phyloP scores from a whole-genome alignment of 2,888 invertebrate species.

The Branchellion lobata region DNA sequence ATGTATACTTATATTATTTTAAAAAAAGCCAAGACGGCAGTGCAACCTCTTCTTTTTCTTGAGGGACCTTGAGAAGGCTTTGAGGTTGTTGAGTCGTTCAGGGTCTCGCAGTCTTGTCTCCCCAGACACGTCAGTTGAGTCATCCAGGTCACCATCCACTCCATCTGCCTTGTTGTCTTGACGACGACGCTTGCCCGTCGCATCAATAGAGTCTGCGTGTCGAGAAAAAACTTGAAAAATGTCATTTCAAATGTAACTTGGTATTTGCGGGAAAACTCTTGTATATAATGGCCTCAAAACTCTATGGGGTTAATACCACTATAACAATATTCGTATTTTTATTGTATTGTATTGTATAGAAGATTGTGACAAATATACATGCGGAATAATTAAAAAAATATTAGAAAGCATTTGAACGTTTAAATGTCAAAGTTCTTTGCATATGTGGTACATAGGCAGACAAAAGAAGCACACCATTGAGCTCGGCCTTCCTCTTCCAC shows the following conservation, averaged over 20 bases:
- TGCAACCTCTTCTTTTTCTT: conserved; percentile 44
- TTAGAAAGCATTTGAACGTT: no score
- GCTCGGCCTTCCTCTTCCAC: conserved; percentile 44
- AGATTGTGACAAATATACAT: no score
- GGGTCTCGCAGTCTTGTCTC: background rate
- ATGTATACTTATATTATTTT: background rate
- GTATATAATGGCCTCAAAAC: no score
- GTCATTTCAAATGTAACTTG: background rate
- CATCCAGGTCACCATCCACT: conserved; percentile 24
- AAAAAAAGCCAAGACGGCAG: background rate
- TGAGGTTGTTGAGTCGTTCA: conserved; percentile 25
- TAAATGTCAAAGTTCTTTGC: no score
- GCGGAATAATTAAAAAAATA: no score
- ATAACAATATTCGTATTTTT: no score
- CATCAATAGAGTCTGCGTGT: conserved; percentile 12
- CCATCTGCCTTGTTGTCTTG: conserved; percentile 24
- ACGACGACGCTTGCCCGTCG: conserved; percentile 8
- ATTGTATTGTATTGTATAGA: no score
- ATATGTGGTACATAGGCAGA: no score
- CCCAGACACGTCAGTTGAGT: background rate
- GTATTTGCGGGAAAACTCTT: background rate
- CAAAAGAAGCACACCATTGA: conserved; percentile 24
- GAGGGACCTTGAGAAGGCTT: conserved; percentile 20
- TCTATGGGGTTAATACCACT: no score
- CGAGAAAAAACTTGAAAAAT: background rate